phyloP scores from a whole-genome alignment of 2,888 invertebrate species.

The Microplitis deprimator region DNA sequence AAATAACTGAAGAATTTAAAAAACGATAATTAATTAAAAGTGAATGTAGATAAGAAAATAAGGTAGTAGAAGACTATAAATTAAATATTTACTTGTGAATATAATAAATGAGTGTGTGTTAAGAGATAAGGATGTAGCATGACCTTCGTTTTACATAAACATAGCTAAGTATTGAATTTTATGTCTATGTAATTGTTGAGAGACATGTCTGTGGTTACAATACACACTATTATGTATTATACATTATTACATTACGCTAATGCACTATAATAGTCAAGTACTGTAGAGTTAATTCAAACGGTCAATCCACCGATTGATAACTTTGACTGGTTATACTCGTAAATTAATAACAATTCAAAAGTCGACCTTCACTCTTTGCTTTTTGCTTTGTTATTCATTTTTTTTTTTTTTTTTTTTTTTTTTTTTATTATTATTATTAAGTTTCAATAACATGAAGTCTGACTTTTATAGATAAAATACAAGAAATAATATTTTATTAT shows the following conservation, averaged over 20 bases:
- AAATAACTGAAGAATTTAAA: not conserved
- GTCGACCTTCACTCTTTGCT: slow-evolving; percentile 62
- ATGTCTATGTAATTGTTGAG: not conserved
- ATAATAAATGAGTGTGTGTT: not conserved
- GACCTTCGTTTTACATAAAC: slow-evolving; percentile 55
- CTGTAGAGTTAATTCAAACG: slow-evolving; percentile 19
- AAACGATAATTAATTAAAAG: not conserved
- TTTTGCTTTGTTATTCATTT: slow-evolving; percentile 23
- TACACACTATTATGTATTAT: not conserved
- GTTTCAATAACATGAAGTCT: not conserved
- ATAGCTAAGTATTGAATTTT: slow-evolving; percentile 27
- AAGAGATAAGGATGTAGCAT: slow-evolving; percentile 59
- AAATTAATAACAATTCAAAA: slow-evolving; percentile 53
- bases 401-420: not conserved
- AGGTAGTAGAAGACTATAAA: slow-evolving; percentile 6
- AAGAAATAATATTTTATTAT: too few species aligned
- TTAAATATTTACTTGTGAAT: slow-evolving; percentile 28
- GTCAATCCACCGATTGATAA: slow-evolving; percentile 41
- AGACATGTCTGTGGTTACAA: not conserved
- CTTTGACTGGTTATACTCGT: slow-evolving; percentile 10
- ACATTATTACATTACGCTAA: not conserved
- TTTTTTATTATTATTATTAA: not conserved
- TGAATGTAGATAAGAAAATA: slow-evolving; percentile 18
- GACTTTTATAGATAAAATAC: too few species aligned
- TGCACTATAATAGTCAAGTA: not conserved